Evolutionary conservation across 2,888 invertebrate species (phyloP).

Genomic region (Idaea aversata): DNA sequence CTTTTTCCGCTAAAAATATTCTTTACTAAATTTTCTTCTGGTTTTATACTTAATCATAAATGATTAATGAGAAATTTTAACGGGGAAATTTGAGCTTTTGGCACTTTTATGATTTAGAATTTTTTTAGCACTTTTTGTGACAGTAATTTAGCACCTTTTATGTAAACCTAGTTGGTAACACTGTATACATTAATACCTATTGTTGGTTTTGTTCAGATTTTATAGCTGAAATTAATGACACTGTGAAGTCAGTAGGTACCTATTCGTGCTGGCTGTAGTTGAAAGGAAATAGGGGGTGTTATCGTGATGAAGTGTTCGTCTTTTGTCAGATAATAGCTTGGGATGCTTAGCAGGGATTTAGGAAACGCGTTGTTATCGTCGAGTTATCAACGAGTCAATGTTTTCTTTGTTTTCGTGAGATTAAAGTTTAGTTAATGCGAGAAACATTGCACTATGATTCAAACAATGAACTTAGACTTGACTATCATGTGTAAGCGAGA

Average conservation of each 20-base stretch:
- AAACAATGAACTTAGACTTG: too few species aligned
- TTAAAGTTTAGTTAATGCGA: neutral
- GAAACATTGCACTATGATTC: neutral
- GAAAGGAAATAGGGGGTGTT: neutral
- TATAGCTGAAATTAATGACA: neutral
- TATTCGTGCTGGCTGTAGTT: neutral
- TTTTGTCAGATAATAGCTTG: neutral
- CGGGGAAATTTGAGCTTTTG: too few species aligned
- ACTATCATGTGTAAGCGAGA: too few species aligned
- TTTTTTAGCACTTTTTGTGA: too few species aligned
- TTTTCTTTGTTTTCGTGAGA: constrained; percentile 1
- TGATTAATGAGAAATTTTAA: too few species aligned
- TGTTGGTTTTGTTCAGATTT: constrained; percentile 5
- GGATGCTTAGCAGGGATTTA: neutral
- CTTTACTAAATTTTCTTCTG: too few species aligned
- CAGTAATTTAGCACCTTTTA: too few species aligned
- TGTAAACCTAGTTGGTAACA: too few species aligned
- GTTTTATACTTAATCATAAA: too few species aligned
- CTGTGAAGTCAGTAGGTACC: neutral
- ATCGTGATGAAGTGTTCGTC: neutral
- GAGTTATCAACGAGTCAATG: neutral
- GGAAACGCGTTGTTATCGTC: neutral
- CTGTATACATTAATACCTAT: neutral
- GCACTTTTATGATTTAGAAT: too few species aligned
- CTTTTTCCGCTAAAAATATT: too few species aligned